Conservation (phyloP, 2,113 vertebrate species). For the Thryonomys swinderianus region DNA sequence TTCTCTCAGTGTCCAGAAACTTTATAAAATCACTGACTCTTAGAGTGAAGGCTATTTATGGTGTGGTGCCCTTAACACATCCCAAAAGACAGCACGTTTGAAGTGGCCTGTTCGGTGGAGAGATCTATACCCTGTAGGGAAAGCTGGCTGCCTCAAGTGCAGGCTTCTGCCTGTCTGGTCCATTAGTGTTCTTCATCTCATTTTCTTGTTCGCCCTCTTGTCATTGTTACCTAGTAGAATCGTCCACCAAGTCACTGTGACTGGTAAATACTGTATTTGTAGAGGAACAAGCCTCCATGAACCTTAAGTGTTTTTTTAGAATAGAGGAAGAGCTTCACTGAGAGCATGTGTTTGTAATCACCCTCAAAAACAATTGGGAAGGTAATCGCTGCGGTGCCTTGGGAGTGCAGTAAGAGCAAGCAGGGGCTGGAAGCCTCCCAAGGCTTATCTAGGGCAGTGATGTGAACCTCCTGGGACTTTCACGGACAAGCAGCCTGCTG, state of each 20-base stretch:
- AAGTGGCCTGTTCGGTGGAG: not conserved
- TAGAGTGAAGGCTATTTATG: not conserved
- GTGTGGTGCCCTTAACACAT: not conserved
- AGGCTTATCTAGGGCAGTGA: not conserved
- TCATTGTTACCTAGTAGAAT: not conserved
- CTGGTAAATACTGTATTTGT: not conserved
- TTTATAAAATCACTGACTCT: not conserved
- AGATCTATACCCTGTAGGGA: not conserved
- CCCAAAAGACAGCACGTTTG: not conserved
- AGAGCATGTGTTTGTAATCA: not conserved
- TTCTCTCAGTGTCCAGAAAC: not conserved
- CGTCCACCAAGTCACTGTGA: not conserved
- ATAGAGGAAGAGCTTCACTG: not conserved
- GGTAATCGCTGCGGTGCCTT: not conserved
- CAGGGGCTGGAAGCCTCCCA: not conserved
- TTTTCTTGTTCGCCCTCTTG: not conserved
- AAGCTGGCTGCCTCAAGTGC: not conserved
- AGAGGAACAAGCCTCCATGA: not conserved
- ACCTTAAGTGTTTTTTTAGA: not conserved
- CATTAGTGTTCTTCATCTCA: not conserved
- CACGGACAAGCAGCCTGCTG: not conserved
- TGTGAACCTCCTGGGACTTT: not conserved
- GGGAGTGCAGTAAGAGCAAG: not conserved
- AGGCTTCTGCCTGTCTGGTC: fast-evolving
- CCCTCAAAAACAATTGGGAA: not conserved